These are phyloP conservation scores for Drosophila hamatofila DNA, from an alignment of 2,888 invertebrate species.

Conservation along the genomic window DNA sequence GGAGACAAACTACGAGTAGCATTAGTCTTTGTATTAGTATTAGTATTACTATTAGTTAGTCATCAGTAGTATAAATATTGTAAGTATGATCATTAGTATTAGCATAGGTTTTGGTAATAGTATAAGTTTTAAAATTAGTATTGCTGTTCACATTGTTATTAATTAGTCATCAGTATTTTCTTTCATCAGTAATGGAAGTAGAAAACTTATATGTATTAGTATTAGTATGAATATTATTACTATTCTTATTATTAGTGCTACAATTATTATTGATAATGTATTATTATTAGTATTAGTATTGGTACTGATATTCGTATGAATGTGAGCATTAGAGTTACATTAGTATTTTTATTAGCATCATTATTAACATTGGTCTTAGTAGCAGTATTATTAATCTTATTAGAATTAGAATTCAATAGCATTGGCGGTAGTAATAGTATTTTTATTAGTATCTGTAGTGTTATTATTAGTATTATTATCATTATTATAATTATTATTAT, in stretches of 20 bases:
- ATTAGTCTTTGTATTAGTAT: background rate
- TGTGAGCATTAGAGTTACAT: background rate
- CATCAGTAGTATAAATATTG: background rate
- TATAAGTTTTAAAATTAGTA: background rate
- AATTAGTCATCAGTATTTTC: no score
- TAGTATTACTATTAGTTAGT: constrained; percentile 3
- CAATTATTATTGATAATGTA: no score
- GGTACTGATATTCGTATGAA: background rate
- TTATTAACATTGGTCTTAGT: background rate
- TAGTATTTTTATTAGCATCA: background rate
- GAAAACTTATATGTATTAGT: background rate
- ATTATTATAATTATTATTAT: background rate
- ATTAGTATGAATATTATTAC: background rate
- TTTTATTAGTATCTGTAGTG: background rate
- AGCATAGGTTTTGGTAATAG: background rate
- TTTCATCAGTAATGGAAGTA: no score
- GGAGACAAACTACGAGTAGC: no score
- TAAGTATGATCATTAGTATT: background rate
- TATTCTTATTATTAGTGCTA: background rate
- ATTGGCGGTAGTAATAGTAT: no score
- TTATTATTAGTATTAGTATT: background rate
- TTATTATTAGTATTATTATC: background rate
- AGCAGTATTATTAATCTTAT: background rate
- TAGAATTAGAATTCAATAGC: background rate
- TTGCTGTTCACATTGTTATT: background rate